Evolutionary conservation across 2,888 invertebrate species (phyloP), one percentile per base, ranked within the genome.

Genomic region (Molanna angustata): DNA sequence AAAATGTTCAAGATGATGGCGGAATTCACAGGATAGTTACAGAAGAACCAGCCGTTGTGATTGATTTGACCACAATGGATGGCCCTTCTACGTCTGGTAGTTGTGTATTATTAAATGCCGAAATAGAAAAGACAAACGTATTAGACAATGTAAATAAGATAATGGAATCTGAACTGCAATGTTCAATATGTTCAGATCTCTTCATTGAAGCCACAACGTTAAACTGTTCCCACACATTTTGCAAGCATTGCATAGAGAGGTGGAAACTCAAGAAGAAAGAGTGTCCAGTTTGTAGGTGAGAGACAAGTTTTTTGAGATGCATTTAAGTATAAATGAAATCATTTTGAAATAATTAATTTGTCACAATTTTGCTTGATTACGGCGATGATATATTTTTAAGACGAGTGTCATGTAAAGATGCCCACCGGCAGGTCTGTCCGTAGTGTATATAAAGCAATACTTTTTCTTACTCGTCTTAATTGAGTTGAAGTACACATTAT

Each of bases 151-250:
- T 81, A 3, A 72, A 79, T 13, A 72, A 80, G 58, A 73, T 83
- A 13, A 75, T 86, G 76, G 83, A 88, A 62, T 78, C 78, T 61
- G 88, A 90, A 64, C 70, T 90, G 19, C 84, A 85, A 61, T 90
- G 89, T 66, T 82, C 83, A 57, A 83, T 90, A 49, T 90, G 90
- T 64, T 82, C 83, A 17, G 89, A 90, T 66, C 70, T 89, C 6
- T 87, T 88, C 65, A 76, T 89, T 1, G 73, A 79, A 65, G 83
- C 89, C 0, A 81, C 80, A 2, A 84, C 85, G 0, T 69, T 89
- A 11, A 82, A 79, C 65, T 90, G 90, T 66, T 82, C 83, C 0
- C 90, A 90, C 63, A 84, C 86, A 0, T 89, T 86, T 65, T 90
- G 90, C 65, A 76, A 78, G 55, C 75, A 80, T 62, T 90, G 90